A percentile compares a stretch with the other conserved stretches of the same genome.
Evolutionary conservation across 2,113 vertebrate genomes (phyloP).

Genomic region (Coregonus clupeaformis): DNA sequence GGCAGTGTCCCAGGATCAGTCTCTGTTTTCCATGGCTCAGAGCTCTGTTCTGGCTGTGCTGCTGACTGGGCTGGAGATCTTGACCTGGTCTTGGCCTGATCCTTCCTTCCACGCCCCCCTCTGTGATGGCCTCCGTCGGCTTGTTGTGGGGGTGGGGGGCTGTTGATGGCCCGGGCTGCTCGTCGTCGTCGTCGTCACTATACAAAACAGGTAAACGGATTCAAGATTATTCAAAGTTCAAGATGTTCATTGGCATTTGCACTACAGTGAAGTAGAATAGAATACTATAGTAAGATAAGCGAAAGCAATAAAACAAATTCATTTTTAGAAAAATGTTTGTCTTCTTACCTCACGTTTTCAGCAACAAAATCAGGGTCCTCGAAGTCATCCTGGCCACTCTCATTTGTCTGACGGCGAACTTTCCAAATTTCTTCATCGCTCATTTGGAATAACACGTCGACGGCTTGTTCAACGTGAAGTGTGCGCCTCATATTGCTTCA

Average conservation of each 20-base stretch:
- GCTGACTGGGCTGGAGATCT: conserved; percentile 12
- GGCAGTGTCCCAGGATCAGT: conserved; percentile 2
- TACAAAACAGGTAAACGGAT: neutral
- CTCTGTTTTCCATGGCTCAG: neutral
- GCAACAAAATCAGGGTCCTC: neutral
- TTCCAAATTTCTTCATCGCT: neutral
- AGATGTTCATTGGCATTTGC: neutral
- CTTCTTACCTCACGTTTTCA: neutral
- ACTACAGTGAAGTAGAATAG: neutral
- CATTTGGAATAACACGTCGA: neutral
- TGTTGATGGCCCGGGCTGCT: too few relatives aligned
- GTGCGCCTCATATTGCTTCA: too few relatives aligned
- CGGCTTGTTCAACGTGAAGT: too few relatives aligned
- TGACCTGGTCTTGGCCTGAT: neutral
- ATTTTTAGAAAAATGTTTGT: neutral
- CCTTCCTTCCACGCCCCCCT: neutral
- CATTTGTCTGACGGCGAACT: too few relatives aligned
- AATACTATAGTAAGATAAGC: neutral
- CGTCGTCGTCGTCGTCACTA: neutral
- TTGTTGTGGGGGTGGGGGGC: neutral
- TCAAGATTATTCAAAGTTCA: conserved; percentile 2
- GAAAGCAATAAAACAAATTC: neutral
- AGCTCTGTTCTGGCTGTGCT: neutral
- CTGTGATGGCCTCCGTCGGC: neutral
- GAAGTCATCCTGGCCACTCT: neutral